phyloP scores from a whole-genome alignment of 2,113 vertebrate genomes.

The Malurus elegans region DNA sequence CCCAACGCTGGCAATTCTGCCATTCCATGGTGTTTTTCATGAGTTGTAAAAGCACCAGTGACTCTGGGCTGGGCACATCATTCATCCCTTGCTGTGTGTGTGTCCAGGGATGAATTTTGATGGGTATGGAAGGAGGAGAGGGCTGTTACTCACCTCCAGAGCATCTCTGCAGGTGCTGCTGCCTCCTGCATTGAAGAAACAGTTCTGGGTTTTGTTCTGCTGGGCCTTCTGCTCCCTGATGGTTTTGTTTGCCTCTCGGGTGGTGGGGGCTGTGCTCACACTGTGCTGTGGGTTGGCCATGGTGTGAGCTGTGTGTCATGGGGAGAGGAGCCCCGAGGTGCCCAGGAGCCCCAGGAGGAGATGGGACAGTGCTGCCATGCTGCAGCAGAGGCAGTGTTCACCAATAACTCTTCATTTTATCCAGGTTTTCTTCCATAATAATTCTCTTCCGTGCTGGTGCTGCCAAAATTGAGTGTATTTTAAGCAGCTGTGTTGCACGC shows the following conservation, averaged over 20 bases:
- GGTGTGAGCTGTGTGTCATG: rapidly evolving
- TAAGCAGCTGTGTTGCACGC: not conserved
- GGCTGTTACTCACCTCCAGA: not conserved
- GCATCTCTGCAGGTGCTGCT: not conserved
- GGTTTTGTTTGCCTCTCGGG: not conserved
- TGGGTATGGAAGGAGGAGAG: not conserved
- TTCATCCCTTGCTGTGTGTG: not conserved
- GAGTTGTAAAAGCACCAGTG: not conserved
- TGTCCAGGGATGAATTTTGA: not conserved
- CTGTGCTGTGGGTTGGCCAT: not conserved
- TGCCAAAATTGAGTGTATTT: not conserved
- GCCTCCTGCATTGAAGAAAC: not conserved
- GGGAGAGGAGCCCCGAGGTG: not conserved
- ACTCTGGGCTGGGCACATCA: not conserved
- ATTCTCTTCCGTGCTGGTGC: not conserved
- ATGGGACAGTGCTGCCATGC: not conserved
- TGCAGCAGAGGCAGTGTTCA: not conserved
- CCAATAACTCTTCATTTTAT: not conserved
- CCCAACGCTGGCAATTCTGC: rapidly evolving
- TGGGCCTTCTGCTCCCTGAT: not conserved
- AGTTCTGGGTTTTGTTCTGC: not conserved
- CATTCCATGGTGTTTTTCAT: not conserved
- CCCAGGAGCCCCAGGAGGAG: not conserved
- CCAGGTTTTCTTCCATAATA: not conserved
- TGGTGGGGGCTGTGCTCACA: too few relatives aligned